These are phyloP conservation scores for Drosophila neotestacea DNA, from an alignment of 2,888 invertebrate genomes.

Conservation along the genomic window DNA sequence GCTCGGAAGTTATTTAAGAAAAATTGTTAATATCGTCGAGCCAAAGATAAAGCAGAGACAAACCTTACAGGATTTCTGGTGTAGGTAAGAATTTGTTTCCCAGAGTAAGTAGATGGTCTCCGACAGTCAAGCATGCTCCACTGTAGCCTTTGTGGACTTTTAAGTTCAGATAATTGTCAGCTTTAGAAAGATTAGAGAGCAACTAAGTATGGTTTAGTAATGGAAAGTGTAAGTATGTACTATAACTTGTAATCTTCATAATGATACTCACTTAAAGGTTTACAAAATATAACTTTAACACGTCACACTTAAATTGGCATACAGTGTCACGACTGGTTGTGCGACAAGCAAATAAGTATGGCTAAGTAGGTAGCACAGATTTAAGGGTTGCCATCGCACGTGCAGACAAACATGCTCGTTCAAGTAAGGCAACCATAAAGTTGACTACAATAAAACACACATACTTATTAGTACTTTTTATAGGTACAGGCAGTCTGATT, in stretches of 20 bases:
- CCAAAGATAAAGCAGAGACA: too few species aligned
- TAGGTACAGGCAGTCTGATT: constrained; percentile 76
- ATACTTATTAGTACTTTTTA: constrained; percentile 80
- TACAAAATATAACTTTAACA: background rate
- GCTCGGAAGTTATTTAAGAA: too few species aligned
- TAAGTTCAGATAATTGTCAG: too few species aligned
- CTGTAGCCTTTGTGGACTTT: too few species aligned
- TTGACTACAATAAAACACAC: constrained; percentile 75
- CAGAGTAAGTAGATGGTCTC: too few species aligned
- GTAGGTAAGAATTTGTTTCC: too few species aligned
- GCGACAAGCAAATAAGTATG: constrained; percentile 30
- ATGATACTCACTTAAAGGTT: background rate
- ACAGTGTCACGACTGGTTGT: constrained; percentile 7
- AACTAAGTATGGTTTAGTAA: background rate
- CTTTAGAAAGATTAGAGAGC: background rate
- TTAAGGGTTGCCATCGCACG: constrained; percentile 27
- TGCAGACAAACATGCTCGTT: constrained; percentile 30
- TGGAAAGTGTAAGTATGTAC: background rate
- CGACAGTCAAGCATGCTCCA: too few species aligned
- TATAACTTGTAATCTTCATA: background rate
- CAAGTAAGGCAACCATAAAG: constrained; percentile 64
- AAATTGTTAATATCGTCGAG: too few species aligned
- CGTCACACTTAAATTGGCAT: background rate
- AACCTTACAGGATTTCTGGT: too few species aligned
- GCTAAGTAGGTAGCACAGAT: constrained; percentile 46